Evolutionary conservation across 1,140 invertebrate species (phyloP).

Genomic region (Lordiphosa mommai): DNA sequence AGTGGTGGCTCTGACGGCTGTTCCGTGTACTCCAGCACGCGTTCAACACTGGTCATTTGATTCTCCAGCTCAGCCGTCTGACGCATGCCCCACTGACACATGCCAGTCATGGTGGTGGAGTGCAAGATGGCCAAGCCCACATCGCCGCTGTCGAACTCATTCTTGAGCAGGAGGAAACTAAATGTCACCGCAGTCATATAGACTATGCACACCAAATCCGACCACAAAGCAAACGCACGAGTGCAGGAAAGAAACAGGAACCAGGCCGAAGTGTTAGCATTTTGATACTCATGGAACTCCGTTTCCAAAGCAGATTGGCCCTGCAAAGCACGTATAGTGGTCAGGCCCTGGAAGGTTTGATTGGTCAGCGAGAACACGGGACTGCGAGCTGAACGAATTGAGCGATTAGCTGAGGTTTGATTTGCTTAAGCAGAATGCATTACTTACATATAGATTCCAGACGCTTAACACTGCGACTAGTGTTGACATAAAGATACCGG

Average conservation of each 20-base stretch:
- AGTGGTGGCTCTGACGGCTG: constrained; percentile 81
- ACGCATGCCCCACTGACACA: constrained; percentile 92
- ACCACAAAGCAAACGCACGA: constrained; percentile 83
- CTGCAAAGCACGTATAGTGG: constrained; percentile 89
- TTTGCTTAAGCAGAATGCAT: background rate
- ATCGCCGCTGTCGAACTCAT: constrained; percentile 84
- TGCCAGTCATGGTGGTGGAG: constrained; percentile 87
- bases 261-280: constrained; percentile 87
- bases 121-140: constrained; percentile 92
- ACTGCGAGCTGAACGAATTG: constrained; percentile 80
- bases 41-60: constrained; percentile 88
- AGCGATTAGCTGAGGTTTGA: background rate
- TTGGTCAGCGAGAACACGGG: constrained; percentile 88
- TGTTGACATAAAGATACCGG: constrained; percentile 87
- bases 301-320: constrained; percentile 83
- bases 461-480: constrained; percentile 90
- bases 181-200: constrained; percentile 83
- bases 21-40: constrained; percentile 88
- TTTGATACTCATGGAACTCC: constrained; percentile 85
- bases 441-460: constrained; percentile 89
- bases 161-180: constrained; percentile 80
- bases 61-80: constrained; percentile 92
- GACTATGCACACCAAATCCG: constrained; percentile 85
- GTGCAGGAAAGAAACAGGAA: constrained; percentile 85
- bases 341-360: constrained; percentile 88